These are phyloP conservation scores for Eulemur coronatus DNA, from an alignment of 2,797 vertebrate genomes.

Conservation along the genomic window DNA sequence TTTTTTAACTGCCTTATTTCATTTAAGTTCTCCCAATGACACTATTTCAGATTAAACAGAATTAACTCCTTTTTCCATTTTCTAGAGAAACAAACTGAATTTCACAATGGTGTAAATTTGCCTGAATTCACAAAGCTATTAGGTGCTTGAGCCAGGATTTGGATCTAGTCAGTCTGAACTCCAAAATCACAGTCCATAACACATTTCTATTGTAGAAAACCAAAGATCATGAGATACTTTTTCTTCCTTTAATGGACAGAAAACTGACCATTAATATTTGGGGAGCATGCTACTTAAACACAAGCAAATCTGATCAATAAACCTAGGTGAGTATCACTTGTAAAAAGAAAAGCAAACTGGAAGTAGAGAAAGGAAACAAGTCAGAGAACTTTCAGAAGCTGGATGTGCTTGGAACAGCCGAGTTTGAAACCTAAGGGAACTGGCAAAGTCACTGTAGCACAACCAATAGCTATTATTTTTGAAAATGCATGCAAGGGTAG, in stretches of 20 bases:
- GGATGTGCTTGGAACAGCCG: neutral
- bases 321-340: neutral
- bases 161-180: neutral
- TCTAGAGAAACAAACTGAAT: neutral
- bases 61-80: neutral
- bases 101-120: neutral
- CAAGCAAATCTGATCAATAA: neutral
- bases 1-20: constrained; percentile 7
- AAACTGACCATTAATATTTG: neutral
- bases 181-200: neutral
- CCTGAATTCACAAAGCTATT: neutral
- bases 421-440: constrained; percentile 41
- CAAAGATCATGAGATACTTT: neutral
- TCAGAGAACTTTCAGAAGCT: neutral
- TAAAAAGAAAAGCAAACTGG: neutral
- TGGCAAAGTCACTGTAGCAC: constrained; percentile 48
- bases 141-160: neutral
- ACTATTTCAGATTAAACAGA: neutral
- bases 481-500: constrained; percentile 48
- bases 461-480: constrained; percentile 50
- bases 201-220: neutral
- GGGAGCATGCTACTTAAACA: neutral
- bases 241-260: neutral
- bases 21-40: neutral
- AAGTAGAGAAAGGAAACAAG: neutral